Evolutionary conservation across 2,888 invertebrate genomes (phyloP), one percentile per base, ranked within the genome.

Genomic region (Ophioninae sp.): DNA sequence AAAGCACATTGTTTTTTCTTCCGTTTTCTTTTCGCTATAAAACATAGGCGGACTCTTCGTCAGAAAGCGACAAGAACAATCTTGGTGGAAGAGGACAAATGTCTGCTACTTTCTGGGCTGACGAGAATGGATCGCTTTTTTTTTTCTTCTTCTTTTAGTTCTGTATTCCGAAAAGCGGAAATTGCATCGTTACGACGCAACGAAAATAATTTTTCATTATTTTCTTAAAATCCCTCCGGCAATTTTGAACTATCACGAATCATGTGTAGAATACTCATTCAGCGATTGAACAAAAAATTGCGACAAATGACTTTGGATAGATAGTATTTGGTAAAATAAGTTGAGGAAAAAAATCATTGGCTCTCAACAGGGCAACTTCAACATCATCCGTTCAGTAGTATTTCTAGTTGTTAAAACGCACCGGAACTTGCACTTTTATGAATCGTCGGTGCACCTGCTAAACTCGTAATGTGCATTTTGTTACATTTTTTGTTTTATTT

Each of bases 61-160:
- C 30, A 44, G 20, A 50, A 23, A 17, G 30, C 8, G 23, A 20
- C 21, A 20, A 64, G 30, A 37, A 37, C 41, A 37, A 64, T 30
- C 30, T 17, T 7, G 56, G 10, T n/a, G 20, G 21, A 21, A 37
- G 17, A 64, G 20, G 77, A 73, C n/a, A 67, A 67, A 77, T 50
- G 7, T 57, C 64, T 37, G 30, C 69, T 50, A 73, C 62, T 76
- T 62, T 73, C 67, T 56, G 37, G 72, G 56, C 30, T 64, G 65
- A 59, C 37, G 69, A 64, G 30, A 77, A 57, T 10, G 59, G 13
- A 73, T 67, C 23, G 8, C 39, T 56, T 21, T 50, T 57, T 57
- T 70, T 23, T 10, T 74, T 62, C 21, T 59, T 62, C 21, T 59
- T 68, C 30, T 13, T 56, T 75, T 56, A 50, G 20, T 21, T 67